Base-by-base conservation (phyloP, 2,888 invertebrate genomes). In the Anodontia alba region DNA sequence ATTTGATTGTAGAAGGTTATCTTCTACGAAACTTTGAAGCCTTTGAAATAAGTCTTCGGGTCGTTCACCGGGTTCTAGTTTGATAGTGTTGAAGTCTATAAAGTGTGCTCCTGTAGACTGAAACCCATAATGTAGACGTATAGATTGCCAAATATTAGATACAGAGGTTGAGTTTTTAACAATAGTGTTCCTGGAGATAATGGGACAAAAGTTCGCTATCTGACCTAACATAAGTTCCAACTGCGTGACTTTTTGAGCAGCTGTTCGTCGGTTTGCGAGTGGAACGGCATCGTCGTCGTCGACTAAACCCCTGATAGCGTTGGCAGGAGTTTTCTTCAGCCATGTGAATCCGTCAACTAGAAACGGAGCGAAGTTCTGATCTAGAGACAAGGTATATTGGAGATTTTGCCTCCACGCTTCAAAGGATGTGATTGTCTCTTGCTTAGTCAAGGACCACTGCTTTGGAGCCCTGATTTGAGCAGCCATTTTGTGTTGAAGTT, bases 31-130 rank as follows among this genome's bases (percentile, higher is more conserved):
- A 62, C 70, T 75, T n/a, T 54, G 70, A 1, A 89, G 26, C 0
- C 86, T 51, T 57, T 89, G 89, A 66, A 62, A 87, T 2, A 88
- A 69, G 54, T 89, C 84, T 33, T 86, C 89, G 2, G 83, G 87
- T 2, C 85, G 57, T 76, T 88, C 88, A 23, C 74, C 78, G 0
- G 84, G 79, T 54, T 83, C 77, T 20, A 87, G 73, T 12, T 80
- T 36, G 8, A 89, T 80, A 26, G 80, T 8, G 12, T 38, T 38
- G 5, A 38, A 38, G 38, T 38, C 38, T 8, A 38, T 38, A 38
- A 38, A 38, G 12, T 38, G 38, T 8, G 38, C 38, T 12, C 38
- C 38, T 38, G 38, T 38, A 8, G 38, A 38, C 38, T 38, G 38
- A 12, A 38, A 38, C 38, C 38, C 38, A 38, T 38, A 38, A 38